Conservation (phyloP, 1,140 invertebrate species). For the Ruditapes philippinarum region DNA sequence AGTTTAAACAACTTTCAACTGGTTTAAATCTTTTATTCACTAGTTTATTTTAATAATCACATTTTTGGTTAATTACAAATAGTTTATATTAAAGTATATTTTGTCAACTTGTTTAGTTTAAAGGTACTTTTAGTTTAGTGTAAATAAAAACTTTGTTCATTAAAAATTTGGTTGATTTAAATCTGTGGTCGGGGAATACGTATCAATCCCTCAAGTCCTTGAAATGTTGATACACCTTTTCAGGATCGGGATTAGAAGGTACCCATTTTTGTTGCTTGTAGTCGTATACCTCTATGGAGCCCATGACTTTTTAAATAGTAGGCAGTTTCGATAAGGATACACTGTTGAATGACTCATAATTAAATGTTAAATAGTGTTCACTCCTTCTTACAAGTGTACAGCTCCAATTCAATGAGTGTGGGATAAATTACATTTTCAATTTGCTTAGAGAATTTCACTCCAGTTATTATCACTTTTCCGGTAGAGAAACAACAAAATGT, state of each 20-base stretch:
- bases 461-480: background rate
- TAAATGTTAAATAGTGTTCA: background rate
- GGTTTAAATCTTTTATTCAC: no score
- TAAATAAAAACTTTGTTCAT: no score
- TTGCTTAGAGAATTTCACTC: background rate
- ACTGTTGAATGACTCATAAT: background rate
- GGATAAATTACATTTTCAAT: background rate
- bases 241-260: conserved; percentile 44
- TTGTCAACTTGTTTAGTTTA: no score
- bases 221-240: conserved; percentile 46
- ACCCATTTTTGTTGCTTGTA: conserved; percentile 37
- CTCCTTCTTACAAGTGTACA: background rate
- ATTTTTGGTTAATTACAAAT: no score
- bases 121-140: no score
- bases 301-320: conserved; percentile 15
- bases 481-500: background rate
- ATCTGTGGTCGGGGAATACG: conserved; percentile 7
- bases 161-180: no score
- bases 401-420: background rate
- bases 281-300: conserved; percentile 59
- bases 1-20: no score
- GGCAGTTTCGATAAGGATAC: background rate
- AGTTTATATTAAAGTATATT: no score
- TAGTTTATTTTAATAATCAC: no score
- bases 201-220: conserved; percentile 25